Evolutionary conservation across 1,140 invertebrate species (phyloP).

Genomic region (Sinonovacula constricta): DNA sequence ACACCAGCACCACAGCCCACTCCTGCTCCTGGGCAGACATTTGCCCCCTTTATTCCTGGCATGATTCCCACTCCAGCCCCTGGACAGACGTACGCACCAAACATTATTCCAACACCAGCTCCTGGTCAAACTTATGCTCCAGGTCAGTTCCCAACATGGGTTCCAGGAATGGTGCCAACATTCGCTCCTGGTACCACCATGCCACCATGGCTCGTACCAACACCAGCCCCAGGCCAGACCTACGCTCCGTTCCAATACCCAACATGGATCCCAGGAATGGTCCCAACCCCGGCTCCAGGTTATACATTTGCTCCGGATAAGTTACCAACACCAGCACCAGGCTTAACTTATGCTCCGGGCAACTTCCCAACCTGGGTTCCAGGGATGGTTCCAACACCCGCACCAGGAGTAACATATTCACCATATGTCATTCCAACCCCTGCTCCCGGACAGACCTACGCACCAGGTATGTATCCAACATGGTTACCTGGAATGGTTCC

Average conservation of each 20-base stretch:
- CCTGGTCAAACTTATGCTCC: conserved; percentile 54
- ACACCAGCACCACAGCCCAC: conserved; percentile 12
- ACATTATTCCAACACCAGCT: conserved; percentile 50
- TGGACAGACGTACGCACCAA: conserved; percentile 35
- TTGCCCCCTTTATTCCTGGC: conserved; percentile 17
- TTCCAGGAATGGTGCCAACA: conserved; percentile 48
- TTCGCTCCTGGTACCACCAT: conserved; percentile 39
- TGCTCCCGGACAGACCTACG: conserved; percentile 49
- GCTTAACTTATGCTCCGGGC: conserved; percentile 53
- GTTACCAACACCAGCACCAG: conserved; percentile 55
- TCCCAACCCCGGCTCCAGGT: conserved; percentile 56
- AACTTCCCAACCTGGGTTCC: conserved; percentile 39
- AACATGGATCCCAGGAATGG: conserved; percentile 46
- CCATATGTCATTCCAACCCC: conserved; percentile 48
- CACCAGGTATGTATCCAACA: conserved; percentile 36
- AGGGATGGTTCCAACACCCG: conserved; percentile 48
- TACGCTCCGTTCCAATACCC: conserved; percentile 51
- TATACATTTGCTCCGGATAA: conserved; percentile 53
- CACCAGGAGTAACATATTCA: conserved; percentile 50
- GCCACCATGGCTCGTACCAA: conserved; percentile 43
- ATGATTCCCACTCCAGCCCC: conserved; percentile 43
- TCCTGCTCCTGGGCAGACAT: conserved; percentile 10
- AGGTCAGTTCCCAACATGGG: conserved; percentile 39
- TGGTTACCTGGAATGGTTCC: conserved; percentile 44
- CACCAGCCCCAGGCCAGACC: conserved; percentile 56